These are phyloP conservation scores for Phengaris alcon DNA, from an alignment of 2,888 invertebrate species.

Conservation along the genomic window DNA sequence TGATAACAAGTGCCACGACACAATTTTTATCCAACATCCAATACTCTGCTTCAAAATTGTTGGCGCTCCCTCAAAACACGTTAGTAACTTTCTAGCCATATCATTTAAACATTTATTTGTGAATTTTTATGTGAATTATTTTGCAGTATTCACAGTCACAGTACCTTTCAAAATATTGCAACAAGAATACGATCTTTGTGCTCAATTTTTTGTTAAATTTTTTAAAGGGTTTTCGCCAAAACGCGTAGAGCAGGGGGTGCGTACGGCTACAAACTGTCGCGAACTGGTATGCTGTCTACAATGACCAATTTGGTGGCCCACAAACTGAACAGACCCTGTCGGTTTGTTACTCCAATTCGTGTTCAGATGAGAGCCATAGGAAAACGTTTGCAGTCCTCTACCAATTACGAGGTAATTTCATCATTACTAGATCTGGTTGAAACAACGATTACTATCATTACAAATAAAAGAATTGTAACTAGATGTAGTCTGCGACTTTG, in stretches of 20 bases:
- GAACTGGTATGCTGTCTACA: constrained; percentile 78
- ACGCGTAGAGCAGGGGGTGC: constrained; percentile 74
- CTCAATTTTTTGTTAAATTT: not conserved
- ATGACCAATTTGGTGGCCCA: constrained; percentile 85
- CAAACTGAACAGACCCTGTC: constrained; percentile 82
- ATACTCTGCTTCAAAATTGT: constrained; percentile 65
- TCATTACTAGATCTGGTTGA: not conserved
- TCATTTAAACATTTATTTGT: not conserved
- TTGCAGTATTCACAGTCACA: too few species aligned
- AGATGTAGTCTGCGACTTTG: too few species aligned
- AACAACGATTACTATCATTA: too few species aligned
- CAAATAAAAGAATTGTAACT: too few species aligned
- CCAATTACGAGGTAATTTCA: constrained; percentile 81
- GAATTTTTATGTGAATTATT: not conserved
- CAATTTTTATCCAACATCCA: constrained; percentile 81
- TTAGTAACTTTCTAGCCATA: constrained; percentile 44
- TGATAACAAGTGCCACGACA: constrained; percentile 79
- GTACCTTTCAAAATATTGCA: too few species aligned
- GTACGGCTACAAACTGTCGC: constrained; percentile 85
- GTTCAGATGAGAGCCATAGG: constrained; percentile 85
- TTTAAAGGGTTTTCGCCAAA: not conserved
- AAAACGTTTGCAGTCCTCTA: constrained; percentile 80
- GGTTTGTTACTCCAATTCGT: constrained; percentile 84
- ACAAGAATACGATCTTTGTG: too few species aligned
- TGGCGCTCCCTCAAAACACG: constrained; percentile 80